A percentile compares a stretch with the other conserved stretches of the same genome.
phyloP scores from a whole-genome alignment of 2,797 vertebrate genomes.

The Lithobates pipiens region DNA sequence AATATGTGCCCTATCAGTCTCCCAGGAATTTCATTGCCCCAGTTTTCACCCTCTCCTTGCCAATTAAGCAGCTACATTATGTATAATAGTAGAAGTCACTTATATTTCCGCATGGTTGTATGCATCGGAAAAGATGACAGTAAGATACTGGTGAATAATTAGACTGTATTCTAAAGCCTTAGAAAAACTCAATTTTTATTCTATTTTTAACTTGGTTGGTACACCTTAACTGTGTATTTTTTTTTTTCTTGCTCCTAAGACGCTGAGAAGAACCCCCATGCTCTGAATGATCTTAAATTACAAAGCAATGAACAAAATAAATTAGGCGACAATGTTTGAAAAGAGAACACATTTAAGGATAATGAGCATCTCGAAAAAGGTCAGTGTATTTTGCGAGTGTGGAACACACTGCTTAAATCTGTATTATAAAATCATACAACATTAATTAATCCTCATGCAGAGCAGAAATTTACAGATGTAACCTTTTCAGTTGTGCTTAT shows the following conservation, averaged over 20 bases:
- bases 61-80: conserved; percentile 98
- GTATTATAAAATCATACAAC: conserved; percentile 64
- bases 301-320: conserved; percentile 69
- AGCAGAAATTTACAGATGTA: conserved; percentile 59
- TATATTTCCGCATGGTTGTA: conserved; percentile 83
- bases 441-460: conserved; percentile 64
- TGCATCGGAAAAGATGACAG: conserved; percentile 87
- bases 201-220: conserved; percentile 86
- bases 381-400: conserved; percentile 68
- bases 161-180: conserved; percentile 89
- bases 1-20: conserved; percentile 92
- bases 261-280: conserved; percentile 59
- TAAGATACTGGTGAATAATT: conserved; percentile 91
- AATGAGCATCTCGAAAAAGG: conserved; percentile 68
- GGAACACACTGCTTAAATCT: conserved; percentile 52
- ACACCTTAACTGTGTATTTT: conserved; percentile 64
- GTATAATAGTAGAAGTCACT: conserved; percentile 93
- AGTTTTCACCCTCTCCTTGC: conserved; percentile 88
- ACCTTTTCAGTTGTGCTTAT: conserved; percentile 67
- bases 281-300: conserved; percentile 67
- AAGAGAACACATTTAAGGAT: conserved; percentile 71
- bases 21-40: conserved; percentile 86
- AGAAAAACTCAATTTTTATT: conserved; percentile 83
- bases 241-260: conserved; percentile 60
- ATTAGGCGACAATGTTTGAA: conserved; percentile 70